phyloP scores from a whole-genome alignment of 2,797 vertebrate genomes.

The Sparus aurata region DNA sequence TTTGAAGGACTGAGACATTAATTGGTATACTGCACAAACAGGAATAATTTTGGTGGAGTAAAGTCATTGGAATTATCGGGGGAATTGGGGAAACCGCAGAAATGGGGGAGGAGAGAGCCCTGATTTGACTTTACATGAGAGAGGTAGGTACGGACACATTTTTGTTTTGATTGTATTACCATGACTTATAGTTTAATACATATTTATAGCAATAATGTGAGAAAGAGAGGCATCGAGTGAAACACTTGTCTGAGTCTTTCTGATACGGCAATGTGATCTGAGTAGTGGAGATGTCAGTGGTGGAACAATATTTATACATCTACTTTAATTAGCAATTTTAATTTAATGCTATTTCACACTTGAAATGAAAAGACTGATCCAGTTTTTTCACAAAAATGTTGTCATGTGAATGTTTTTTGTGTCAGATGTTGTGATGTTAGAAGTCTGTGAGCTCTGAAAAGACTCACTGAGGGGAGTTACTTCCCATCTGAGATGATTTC shows the following conservation, averaged over 20 bases:
- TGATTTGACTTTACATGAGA: conserved; percentile 63
- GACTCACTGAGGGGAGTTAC: not conserved
- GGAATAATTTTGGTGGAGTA: conserved; percentile 55
- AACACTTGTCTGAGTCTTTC: not conserved
- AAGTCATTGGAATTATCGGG: conserved; percentile 66
- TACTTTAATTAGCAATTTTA: not conserved
- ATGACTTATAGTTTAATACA: not conserved
- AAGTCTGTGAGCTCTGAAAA: not conserved
- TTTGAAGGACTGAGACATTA: conserved; percentile 63
- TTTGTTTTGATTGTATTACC: conserved; percentile 24
- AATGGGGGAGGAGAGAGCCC: conserved; percentile 65
- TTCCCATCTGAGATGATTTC: not conserved
- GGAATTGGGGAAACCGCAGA: conserved; percentile 57
- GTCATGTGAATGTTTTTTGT: no score
- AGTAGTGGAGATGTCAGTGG: not conserved
- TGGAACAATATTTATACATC: not conserved
- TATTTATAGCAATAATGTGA: conserved; percentile 7
- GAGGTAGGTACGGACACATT: conserved; percentile 62
- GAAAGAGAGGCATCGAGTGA: not conserved
- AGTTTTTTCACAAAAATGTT: not conserved
- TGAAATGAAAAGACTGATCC: not conserved
- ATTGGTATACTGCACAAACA: conserved; percentile 55
- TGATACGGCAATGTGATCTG: not conserved
- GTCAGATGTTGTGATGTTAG: not conserved
- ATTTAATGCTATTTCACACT: not conserved